Evolutionary conservation across 2,797 vertebrate species (phyloP), one percentile per base, ranked within the genome.

Genomic region (Denticeps clupeoides): DNA sequence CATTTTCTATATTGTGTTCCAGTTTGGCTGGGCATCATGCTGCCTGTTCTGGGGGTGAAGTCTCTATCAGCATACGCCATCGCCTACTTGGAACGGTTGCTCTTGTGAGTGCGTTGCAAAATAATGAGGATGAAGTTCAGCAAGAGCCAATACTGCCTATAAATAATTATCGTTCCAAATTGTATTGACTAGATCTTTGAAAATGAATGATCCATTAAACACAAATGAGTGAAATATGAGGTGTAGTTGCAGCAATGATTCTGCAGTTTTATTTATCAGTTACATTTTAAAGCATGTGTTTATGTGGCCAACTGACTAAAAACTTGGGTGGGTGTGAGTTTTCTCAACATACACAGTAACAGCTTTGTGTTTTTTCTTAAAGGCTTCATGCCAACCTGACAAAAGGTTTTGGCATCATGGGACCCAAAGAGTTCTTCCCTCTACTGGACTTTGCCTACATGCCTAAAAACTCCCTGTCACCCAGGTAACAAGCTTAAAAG

Each of bases 1-100:
- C n/a, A n/a, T n/a, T 8, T 11, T 13, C 56, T 51, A 42, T 5
- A 50, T 46, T 67, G 47, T 58, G 33, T 71, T 64, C 48, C 65
- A 97, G 94, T 97, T 62, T 99, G 94, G 93, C 80, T 99, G 10
- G 84, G 88, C 0, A 74, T 96, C 66, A 97, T 99, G 94, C 82
- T 99, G 28, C 93, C 93, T 0, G 92, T 95, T 56, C 82, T 99
- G 13, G 94, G 93, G 26, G 78, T 92, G 52, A 96, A 89, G 65
- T 60, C 86, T 2, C 78, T 97, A 27, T 97, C 93, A 0, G 84
- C 89, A 0, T 97, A 90, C 0, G 90, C 94, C 3, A 84, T 99
- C 0, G 65, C 86, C 2, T 96, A 95, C 63, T 75, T 99, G 79
- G 90, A 99, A 40, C 83, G 91, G 19, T 84, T 99, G 12, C 84